These are phyloP conservation scores for Drosophila willistoni DNA, from an alignment of 1,140 invertebrate genomes.

Conservation along the genomic window DNA sequence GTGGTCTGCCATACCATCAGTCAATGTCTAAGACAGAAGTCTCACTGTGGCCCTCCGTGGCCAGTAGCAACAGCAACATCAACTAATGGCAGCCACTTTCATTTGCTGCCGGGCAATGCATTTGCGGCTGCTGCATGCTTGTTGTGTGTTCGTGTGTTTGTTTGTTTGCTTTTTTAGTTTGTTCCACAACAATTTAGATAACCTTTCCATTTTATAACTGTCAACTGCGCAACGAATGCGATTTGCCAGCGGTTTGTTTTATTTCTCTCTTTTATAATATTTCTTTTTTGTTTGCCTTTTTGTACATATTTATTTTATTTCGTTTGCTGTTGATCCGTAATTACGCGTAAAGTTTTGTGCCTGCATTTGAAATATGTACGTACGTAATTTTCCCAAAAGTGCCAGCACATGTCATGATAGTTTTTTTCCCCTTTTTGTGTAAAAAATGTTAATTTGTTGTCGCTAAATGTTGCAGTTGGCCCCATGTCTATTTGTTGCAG, in stretches of 20 bases:
- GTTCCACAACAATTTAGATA: constrained; percentile 39
- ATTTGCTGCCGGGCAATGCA: constrained; percentile 19
- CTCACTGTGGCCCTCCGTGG: background rate
- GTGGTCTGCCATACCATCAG: constrained; percentile 53
- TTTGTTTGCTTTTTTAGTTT: background rate
- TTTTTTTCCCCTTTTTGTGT: constrained; percentile 25
- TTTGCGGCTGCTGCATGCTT: constrained; percentile 18
- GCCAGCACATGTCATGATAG: constrained; percentile 62
- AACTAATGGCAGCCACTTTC: constrained; percentile 33
- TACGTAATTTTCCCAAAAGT: constrained; percentile 75
- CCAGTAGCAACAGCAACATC: constrained; percentile 25
- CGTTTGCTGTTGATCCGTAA: constrained; percentile 35
- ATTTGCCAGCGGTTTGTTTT: constrained; percentile 54
- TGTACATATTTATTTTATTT: constrained; percentile 14
- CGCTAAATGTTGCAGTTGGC: constrained; percentile 41
- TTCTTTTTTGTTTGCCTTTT: background rate
- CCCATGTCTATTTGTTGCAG: constrained; percentile 16
- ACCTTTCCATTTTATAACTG: constrained; percentile 77
- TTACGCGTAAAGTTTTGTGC: constrained; percentile 58
- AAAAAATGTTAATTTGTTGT: constrained; percentile 71
- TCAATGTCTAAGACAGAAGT: constrained; percentile 63
- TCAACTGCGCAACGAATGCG: constrained; percentile 55
- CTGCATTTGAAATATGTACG: constrained; percentile 58
- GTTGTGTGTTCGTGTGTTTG: background rate
- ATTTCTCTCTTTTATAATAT: constrained; percentile 25